These are phyloP conservation scores for Hydrotaea diabolus DNA, from an alignment of 2,888 invertebrate species.

Conservation along the genomic window DNA sequence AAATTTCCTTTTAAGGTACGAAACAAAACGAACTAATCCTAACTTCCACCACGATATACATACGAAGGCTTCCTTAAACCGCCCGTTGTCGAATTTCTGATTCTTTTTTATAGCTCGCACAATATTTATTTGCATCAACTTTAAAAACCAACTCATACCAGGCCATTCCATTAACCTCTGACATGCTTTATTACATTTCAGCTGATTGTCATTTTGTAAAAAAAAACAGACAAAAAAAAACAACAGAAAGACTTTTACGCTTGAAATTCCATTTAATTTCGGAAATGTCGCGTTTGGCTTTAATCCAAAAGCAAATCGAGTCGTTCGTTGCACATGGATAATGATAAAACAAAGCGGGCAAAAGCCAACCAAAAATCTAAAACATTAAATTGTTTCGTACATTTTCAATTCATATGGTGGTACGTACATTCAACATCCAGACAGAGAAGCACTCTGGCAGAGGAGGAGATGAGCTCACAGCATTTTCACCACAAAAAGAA, in stretches of 20 bases:
- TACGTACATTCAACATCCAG: not conserved
- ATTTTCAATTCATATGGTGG: slow-evolving; percentile 51
- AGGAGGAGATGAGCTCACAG: slow-evolving; percentile 11
- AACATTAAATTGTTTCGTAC: slow-evolving; percentile 61
- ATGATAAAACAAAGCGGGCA: not conserved
- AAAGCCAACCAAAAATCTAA: slow-evolving; percentile 49
- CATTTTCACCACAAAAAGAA: not conserved
- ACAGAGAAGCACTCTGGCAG: slow-evolving; percentile 33
- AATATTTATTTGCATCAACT: not conserved
- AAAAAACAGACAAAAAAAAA: not conserved
- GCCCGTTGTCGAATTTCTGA: too few relatives aligned
- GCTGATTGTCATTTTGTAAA: not conserved
- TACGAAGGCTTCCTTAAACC: too few relatives aligned
- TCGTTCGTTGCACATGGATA: not conserved
- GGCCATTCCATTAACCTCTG: not conserved
- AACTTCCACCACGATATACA: too few relatives aligned
- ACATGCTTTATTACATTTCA: slow-evolving; percentile 2
- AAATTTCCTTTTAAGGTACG: too few relatives aligned
- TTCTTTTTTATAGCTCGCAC: too few relatives aligned
- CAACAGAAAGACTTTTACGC: slow-evolving; percentile 33
- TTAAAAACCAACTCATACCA: not conserved
- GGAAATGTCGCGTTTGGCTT: slow-evolving; percentile 66
- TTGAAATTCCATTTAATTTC: slow-evolving; percentile 63
- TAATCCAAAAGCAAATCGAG: slow-evolving; percentile 48
- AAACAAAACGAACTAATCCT: too few relatives aligned